Evolutionary conservation across 2,113 vertebrate genomes (phyloP).

Genomic region (Protomyctophum bolini): DNA sequence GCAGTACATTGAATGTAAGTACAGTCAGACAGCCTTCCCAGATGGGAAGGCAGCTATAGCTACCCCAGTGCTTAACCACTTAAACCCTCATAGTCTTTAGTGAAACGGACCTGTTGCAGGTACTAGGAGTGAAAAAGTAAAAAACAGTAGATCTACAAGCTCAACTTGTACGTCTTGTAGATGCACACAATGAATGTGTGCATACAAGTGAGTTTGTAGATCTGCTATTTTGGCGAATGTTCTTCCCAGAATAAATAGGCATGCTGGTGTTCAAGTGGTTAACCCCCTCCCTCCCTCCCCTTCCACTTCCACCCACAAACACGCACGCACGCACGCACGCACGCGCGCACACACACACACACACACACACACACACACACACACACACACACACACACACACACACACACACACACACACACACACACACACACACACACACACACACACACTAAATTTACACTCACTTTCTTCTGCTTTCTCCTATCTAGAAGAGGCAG

Average conservation of each 20-base stretch:
- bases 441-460: slow-evolving; percentile 34
- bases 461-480: slow-evolving; percentile 53
- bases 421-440: slow-evolving; percentile 30
- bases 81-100: too few relatives aligned
- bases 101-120: too few relatives aligned
- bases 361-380: slow-evolving; percentile 37
- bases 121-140: too few relatives aligned
- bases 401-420: slow-evolving; percentile 30
- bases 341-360: neutral
- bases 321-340: neutral
- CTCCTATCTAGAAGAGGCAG: slow-evolving; percentile 50
- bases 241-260: too few relatives aligned
- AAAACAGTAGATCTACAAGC: too few relatives aligned
- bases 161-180: too few relatives aligned
- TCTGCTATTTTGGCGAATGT: too few relatives aligned
- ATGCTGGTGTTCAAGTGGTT: too few relatives aligned
- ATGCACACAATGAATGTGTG: too few relatives aligned
- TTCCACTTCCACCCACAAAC: slow-evolving; percentile 55
- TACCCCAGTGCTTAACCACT: slow-evolving; percentile 40
- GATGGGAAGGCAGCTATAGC: slow-evolving; percentile 42
- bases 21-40: slow-evolving; percentile 37
- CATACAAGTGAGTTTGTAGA: too few relatives aligned
- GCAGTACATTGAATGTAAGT: slow-evolving; percentile 94
- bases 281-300: slow-evolving; percentile 15
- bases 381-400: slow-evolving; percentile 34